Conservation (phyloP, 2,797 vertebrate species). For the Phataginus tetradactyla region DNA sequence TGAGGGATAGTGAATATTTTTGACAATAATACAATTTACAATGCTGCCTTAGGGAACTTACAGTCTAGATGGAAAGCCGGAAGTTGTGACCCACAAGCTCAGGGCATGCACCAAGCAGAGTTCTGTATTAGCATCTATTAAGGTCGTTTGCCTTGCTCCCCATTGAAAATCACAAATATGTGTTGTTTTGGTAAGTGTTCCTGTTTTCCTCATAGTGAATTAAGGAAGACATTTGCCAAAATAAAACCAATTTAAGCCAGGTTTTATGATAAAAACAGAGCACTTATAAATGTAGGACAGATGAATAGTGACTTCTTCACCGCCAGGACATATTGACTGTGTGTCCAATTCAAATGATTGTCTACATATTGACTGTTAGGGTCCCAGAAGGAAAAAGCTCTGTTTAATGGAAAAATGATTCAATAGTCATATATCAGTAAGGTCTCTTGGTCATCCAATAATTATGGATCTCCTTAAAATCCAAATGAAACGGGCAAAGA, state of each 20-base stretch:
- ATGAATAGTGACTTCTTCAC: not conserved
- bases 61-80: not conserved
- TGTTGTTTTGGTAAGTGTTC: not conserved
- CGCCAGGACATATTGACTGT: not conserved
- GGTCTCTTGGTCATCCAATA: not conserved
- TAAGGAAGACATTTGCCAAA: conserved; percentile 26
- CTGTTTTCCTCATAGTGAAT: not conserved
- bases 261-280: not conserved
- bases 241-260: not conserved
- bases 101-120: not conserved
- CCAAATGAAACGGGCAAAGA: conserved; percentile 9
- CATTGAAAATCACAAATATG: not conserved
- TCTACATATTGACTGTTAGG: conserved; percentile 16
- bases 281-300: not conserved
- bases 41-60: not conserved
- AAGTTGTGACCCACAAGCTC: not conserved
- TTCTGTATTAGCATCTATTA: not conserved
- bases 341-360: conserved; percentile 2
- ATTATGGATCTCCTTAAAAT: conserved; percentile 22
- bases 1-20: conserved; percentile 3
- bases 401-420: conserved; percentile 51
- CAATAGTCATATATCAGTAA: conserved; percentile 19
- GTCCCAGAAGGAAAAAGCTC: conserved; percentile 3
- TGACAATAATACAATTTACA: not conserved
- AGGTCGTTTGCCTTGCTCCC: not conserved